These are phyloP conservation scores for Pteruthius melanotis DNA, from an alignment of 2,113 vertebrate genomes.

Conservation along the genomic window DNA sequence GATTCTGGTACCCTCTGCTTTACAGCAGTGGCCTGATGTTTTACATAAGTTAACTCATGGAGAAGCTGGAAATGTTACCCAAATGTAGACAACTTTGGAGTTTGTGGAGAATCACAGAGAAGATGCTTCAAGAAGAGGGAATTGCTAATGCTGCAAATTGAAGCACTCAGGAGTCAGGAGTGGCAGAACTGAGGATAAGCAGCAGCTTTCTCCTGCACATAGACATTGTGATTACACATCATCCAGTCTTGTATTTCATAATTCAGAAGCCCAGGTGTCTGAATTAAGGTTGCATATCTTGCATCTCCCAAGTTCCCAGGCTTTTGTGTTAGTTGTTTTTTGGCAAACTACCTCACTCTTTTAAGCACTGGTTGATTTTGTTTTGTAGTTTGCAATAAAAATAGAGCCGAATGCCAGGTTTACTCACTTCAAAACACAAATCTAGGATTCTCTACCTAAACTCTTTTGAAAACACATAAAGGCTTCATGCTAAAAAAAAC, in stretches of 20 bases:
- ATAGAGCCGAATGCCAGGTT: not conserved
- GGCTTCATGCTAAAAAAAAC: slow-evolving; percentile 1
- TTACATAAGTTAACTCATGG: not conserved
- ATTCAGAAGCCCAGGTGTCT: not conserved
- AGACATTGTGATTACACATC: not conserved
- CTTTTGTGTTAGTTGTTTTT: not conserved
- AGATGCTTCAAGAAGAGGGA: not conserved
- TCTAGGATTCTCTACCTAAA: not conserved
- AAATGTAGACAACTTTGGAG: not conserved
- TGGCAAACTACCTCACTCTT: not conserved
- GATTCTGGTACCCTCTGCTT: not conserved
- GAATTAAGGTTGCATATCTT: not conserved
- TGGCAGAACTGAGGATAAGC: not conserved
- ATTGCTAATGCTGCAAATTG: not conserved
- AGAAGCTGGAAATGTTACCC: not conserved
- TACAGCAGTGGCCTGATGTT: not conserved
- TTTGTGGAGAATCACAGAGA: not conserved
- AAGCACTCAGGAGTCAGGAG: not conserved
- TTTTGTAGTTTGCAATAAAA: not conserved
- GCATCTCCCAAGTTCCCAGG: not conserved
- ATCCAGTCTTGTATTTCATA: not conserved
- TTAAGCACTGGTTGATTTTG: not conserved
- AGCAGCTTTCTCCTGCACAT: not conserved
- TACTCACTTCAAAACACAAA: not conserved
- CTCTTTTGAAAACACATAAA: slow-evolving; percentile 1